Conservation (phyloP, 2,113 vertebrate genomes). For the Prochilodus magdalenae region DNA sequence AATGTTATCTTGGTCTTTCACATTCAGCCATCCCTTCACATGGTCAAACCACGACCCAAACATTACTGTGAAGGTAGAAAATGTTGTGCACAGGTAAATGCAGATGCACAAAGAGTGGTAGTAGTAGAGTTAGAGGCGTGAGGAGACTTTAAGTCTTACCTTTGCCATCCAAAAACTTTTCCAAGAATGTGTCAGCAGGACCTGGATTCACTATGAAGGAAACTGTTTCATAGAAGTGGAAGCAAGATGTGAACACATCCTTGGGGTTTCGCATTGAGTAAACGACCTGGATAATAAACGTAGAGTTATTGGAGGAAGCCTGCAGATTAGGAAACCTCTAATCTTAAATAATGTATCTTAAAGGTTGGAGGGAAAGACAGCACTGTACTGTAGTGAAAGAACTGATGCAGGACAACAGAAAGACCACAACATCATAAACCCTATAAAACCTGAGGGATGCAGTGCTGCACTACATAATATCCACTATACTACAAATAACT, state of each 20-base stretch:
- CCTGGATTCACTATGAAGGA: slow-evolving; percentile 70
- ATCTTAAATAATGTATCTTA: too few relatives aligned
- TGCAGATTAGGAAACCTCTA: too few relatives aligned
- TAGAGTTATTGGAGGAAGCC: too few relatives aligned
- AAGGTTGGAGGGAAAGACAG: too few relatives aligned
- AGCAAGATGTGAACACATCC: slow-evolving; percentile 75
- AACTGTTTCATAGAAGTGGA: slow-evolving; percentile 64
- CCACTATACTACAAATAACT: too few relatives aligned
- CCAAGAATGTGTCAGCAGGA: slow-evolving; percentile 68
- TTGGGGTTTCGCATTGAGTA: slow-evolving; percentile 76
- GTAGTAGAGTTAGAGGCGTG: too few relatives aligned
- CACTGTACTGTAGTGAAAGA: too few relatives aligned
- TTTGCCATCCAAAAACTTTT: slow-evolving; percentile 74
- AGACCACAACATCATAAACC: too few relatives aligned
- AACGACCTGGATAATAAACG: slow-evolving; percentile 66
- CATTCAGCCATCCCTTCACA: slow-evolving; percentile 72
- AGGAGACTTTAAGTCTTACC: slow-evolving; percentile 50
- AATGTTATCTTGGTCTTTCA: slow-evolving; percentile 56
- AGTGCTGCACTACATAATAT: too few relatives aligned
- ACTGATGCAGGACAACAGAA: too few relatives aligned
- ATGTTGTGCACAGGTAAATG: not conserved
- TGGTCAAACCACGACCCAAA: slow-evolving; percentile 80
- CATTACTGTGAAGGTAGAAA: slow-evolving; percentile 60
- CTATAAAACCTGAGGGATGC: too few relatives aligned
- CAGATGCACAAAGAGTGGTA: too few relatives aligned